Percentiles rank a stretch among this genome's conserved stretches.
Conservation (phyloP, 2,888 invertebrate species). For the Melieria crassipennis region DNA sequence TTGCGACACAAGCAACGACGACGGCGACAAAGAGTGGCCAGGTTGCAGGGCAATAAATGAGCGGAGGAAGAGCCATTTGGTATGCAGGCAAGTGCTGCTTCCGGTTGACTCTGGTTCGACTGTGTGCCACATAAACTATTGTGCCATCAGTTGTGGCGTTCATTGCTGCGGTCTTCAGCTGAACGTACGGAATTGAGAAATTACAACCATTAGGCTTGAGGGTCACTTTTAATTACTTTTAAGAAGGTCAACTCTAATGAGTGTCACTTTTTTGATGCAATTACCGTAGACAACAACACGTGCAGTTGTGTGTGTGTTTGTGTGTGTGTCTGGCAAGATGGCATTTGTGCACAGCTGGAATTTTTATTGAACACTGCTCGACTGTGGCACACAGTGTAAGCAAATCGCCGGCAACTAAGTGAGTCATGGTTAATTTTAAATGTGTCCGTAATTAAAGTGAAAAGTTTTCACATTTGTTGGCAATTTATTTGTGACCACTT, state of each 20-base stretch:
- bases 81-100: no score
- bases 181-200: constrained; percentile 52
- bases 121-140: no score
- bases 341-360: constrained; percentile 18
- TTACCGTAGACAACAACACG: constrained; percentile 7
- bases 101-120: no score
- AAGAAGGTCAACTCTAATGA: constrained; percentile 56
- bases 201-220: constrained; percentile 57
- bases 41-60: no score
- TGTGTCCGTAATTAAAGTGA: constrained; percentile 47
- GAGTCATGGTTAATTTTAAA: constrained; percentile 26
- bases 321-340: constrained; percentile 14
- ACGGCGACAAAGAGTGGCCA: no score
- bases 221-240: constrained; percentile 63
- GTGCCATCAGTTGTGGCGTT: no score
- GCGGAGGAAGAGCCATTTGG: no score
- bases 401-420: not conserved
- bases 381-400: constrained; percentile 9
- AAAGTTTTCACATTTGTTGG: constrained; percentile 48
- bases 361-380: constrained; percentile 28
- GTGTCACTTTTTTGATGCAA: constrained; percentile 38
- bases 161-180: no score
- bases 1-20: no score
- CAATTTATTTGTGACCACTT: constrained; percentile 40
- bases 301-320: not conserved